Percentiles rank a stretch among this genome's conserved stretches.
These are phyloP conservation scores for Poeciliopsis paucimaculata DNA, from an alignment of 2,797 vertebrate species.

Conservation along the genomic window DNA sequence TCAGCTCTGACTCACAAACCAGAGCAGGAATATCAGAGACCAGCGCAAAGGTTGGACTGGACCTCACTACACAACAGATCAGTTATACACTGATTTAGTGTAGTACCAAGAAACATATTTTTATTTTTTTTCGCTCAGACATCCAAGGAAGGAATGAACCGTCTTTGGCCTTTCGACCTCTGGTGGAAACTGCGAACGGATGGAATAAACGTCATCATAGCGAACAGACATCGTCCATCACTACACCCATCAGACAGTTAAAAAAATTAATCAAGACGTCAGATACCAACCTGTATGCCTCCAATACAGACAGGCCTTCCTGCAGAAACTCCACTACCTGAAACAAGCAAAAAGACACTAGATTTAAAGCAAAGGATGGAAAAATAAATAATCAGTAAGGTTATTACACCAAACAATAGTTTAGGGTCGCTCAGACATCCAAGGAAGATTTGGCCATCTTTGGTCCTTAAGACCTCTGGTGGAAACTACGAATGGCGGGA, in stretches of 20 bases:
- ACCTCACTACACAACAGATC: no score
- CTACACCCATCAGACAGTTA: no score
- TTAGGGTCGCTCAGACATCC: constrained; percentile 85
- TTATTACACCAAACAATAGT: no score
- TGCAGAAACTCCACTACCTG: background rate
- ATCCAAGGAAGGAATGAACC: constrained; percentile 81
- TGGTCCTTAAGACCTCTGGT: constrained; percentile 82
- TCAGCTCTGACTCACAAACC: no score
- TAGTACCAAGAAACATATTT: no score
- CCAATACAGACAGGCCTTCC: background rate
- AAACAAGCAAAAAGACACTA: background rate
- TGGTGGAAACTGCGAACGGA: constrained; percentile 94
- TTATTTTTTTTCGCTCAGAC: constrained; percentile 78
- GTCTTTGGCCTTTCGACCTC: constrained; percentile 83
- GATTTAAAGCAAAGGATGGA: background rate
- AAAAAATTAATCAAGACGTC: background rate
- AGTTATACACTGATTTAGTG: no score
- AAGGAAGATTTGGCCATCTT: constrained; percentile 79
- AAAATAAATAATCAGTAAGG: background rate
- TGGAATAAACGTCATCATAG: constrained; percentile 78
- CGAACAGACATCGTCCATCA: background rate
- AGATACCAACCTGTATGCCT: background rate
- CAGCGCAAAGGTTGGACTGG: no score
- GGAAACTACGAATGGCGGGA: constrained; percentile 95
- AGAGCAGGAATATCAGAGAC: no score